phyloP scores from a whole-genome alignment of 2,113 vertebrate genomes.

The Malaclemys terrapin region DNA sequence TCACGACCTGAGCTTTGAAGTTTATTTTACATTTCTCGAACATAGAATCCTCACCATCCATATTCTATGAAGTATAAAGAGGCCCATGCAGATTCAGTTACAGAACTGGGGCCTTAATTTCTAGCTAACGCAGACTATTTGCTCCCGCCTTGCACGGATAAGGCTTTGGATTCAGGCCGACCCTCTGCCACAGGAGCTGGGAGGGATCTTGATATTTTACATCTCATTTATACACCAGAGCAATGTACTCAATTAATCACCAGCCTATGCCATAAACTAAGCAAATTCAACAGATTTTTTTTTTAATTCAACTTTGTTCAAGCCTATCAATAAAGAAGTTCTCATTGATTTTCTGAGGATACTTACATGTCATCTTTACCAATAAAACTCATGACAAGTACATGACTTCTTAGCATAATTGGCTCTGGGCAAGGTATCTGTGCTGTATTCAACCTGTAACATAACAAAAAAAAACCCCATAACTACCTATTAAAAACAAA shows the following conservation, averaged over 20 bases:
- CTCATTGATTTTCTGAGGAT: neutral
- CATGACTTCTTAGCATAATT: constrained; percentile 92
- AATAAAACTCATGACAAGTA: constrained; percentile 96
- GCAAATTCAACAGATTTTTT: neutral
- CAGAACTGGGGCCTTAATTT: neutral
- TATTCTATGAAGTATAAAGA: neutral
- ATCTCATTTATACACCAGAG: neutral
- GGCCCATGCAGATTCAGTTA: neutral
- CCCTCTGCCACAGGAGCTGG: neutral
- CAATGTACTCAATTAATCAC: neutral
- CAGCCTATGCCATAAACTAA: neutral
- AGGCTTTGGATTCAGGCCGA: neutral
- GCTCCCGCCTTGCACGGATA: neutral
- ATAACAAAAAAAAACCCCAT: constrained; percentile 23
- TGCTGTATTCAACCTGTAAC: constrained; percentile 89
- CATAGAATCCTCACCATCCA: neutral
- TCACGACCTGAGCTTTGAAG: neutral
- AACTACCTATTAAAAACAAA: neutral
- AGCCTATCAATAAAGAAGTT: neutral
- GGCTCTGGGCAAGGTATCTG: constrained; percentile 93
- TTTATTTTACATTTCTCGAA: neutral
- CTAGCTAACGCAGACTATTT: accelerated
- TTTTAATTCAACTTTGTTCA: neutral
- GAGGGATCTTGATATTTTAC: neutral
- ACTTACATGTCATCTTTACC: constrained; percentile 92